These are phyloP conservation scores for Ursus arctos DNA, from an alignment of 2,113 vertebrate genomes.

Conservation along the genomic window DNA sequence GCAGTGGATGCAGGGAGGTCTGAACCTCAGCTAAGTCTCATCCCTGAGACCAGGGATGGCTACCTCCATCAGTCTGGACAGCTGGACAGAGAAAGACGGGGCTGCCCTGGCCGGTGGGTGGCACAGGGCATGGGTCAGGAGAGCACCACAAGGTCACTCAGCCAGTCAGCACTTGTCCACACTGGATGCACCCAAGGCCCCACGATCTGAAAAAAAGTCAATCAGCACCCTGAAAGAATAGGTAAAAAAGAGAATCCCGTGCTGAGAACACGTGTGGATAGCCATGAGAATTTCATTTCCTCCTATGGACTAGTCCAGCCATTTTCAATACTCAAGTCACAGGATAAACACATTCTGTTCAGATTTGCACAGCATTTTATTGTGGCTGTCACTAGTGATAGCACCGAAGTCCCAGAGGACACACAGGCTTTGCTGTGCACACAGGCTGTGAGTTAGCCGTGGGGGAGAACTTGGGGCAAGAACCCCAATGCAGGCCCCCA, in stretches of 20 bases:
- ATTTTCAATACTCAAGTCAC: background rate
- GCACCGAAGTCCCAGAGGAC: background rate
- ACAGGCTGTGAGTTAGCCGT: background rate
- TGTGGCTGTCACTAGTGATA: background rate
- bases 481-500: rapidly evolving
- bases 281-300: background rate
- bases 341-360: background rate
- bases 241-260: background rate
- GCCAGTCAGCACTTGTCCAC: background rate
- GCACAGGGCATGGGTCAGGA: background rate
- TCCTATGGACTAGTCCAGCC: background rate
- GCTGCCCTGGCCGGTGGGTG: background rate
- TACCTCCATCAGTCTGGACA: background rate
- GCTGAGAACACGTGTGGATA: rapidly evolving
- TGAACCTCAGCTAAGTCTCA: background rate
- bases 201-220: background rate
- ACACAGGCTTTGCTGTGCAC: background rate
- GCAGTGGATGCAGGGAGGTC: background rate
- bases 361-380: background rate
- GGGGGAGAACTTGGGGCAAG: no score
- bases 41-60: background rate
- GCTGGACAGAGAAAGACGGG: background rate
- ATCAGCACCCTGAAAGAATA: background rate
- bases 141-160: background rate
- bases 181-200: background rate